Evolutionary conservation across 2,888 invertebrate species (phyloP).

Genomic region (Dichetophora obliterata): DNA sequence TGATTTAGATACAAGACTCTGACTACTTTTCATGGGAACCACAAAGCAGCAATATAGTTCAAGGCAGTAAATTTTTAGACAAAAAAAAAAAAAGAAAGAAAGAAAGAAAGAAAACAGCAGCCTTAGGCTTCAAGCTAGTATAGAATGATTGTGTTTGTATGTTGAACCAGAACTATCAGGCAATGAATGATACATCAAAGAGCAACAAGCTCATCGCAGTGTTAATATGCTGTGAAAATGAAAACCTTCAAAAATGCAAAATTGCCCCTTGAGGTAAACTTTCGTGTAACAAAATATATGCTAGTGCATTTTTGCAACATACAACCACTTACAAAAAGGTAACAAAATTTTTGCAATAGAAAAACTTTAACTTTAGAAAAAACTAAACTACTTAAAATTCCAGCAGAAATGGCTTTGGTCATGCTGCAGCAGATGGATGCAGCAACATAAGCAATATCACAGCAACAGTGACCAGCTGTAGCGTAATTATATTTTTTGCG

Average conservation of each 20-base stretch:
- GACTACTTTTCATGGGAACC: slow-evolving; percentile 14
- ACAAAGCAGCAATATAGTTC: not conserved
- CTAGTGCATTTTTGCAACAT: not conserved
- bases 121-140: not conserved
- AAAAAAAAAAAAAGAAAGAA: no score
- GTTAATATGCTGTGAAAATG: not conserved
- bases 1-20: no score
- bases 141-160: no score
- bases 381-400: slow-evolving; percentile 62
- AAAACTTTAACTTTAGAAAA: not conserved
- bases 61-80: no score
- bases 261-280: slow-evolving; percentile 3
- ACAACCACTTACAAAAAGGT: not conserved
- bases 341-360: not conserved
- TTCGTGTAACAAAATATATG: not conserved
- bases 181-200: slow-evolving; percentile 4
- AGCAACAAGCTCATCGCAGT: not conserved
- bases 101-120: not conserved
- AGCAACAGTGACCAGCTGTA: slow-evolving; percentile 19
- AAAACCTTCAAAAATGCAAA: not conserved
- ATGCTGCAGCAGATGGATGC: slow-evolving; percentile 38
- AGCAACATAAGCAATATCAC: not conserved
- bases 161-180: slow-evolving; percentile 17
- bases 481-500: no score
- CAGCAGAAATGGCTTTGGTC: slow-evolving; percentile 59